Conservation (phyloP, 2,113 vertebrate genomes). For the Onychostruthus taczanowskii region DNA sequence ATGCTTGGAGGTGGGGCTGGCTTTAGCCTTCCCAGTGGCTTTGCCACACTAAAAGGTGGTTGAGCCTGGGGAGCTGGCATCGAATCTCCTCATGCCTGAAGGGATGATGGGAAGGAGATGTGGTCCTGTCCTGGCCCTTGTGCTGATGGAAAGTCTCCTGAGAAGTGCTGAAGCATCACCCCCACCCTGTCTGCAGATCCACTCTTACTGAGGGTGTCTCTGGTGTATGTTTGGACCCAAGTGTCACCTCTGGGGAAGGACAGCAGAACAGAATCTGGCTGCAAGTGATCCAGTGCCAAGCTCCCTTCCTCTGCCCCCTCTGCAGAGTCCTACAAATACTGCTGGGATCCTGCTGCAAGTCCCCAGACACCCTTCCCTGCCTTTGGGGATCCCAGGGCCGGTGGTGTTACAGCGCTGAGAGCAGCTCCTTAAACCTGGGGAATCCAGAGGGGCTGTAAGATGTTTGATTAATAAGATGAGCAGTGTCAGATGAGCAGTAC, state of each 20-base stretch:
- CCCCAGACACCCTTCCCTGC: neutral
- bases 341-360: neutral
- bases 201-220: neutral
- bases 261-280: neutral
- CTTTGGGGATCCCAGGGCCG: neutral
- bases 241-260: neutral
- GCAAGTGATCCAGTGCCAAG: neutral
- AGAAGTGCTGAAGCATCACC: neutral
- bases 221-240: neutral
- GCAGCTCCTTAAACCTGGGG: neutral
- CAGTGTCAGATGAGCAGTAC: neutral
- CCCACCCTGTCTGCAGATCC: neutral
- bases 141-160: neutral
- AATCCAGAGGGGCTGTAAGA: neutral
- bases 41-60: neutral
- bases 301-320: neutral
- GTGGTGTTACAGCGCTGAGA: neutral
- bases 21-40: neutral
- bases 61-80: neutral
- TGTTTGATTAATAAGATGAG: neutral
- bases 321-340: neutral
- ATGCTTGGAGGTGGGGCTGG: neutral
- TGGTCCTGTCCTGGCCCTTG: neutral
- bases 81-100: neutral
- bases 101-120: neutral